Evolutionary conservation across 1,140 invertebrate species (phyloP).

Genomic region (Euwallacea similis): DNA sequence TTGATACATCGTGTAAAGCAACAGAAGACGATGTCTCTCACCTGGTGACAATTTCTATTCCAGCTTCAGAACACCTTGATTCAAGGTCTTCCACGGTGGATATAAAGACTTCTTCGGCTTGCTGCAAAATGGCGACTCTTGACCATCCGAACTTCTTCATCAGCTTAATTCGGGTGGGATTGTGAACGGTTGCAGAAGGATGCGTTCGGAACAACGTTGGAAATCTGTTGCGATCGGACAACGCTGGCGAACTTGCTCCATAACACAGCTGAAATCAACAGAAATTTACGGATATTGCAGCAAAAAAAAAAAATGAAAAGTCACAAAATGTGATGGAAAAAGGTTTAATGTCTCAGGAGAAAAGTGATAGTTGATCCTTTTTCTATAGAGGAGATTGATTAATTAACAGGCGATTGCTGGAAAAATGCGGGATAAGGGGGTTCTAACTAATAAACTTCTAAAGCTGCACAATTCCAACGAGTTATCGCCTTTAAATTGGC

Average conservation of each 20-base stretch:
- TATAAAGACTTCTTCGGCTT: conserved; percentile 98
- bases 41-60: conserved; percentile 41
- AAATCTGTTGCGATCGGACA: conserved; percentile 96
- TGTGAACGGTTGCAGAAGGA: conserved; percentile 98
- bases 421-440: neutral
- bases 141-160: conserved; percentile 98
- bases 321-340: too few species aligned
- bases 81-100: conserved; percentile 98
- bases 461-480: neutral
- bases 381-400: neutral
- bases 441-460: neutral
- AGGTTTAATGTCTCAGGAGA: too few species aligned
- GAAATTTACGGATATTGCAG: too few species aligned
- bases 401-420: neutral
- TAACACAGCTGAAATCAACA: conserved; percentile 83
- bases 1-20: too few species aligned
- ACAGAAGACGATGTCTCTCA: neutral
- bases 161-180: conserved; percentile 95
- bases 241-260: conserved; percentile 94
- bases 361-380: too few species aligned
- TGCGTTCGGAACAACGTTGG: conserved; percentile 98
- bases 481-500: neutral
- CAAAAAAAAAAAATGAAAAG: too few species aligned
- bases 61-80: conserved; percentile 87
- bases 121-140: conserved; percentile 93